Evolutionary conservation across 1,140 invertebrate species (phyloP), one percentile per base, ranked within the genome.

Genomic region (Littorina saxatilis): DNA sequence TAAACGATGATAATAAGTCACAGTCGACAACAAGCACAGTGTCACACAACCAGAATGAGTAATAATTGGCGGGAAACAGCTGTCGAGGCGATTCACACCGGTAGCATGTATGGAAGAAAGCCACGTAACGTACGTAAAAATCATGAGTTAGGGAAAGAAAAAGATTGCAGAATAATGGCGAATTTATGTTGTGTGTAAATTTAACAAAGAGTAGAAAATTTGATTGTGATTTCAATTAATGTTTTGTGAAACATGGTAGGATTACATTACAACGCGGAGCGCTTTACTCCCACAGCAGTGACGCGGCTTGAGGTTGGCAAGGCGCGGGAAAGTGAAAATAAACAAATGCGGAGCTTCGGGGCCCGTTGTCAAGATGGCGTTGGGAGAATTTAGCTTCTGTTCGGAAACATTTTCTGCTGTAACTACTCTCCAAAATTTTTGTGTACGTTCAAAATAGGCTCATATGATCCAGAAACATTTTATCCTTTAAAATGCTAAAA

Each of bases 31-130:
- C 83, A 80, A 82, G 83, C 84, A 82, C 83, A 83, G 82, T 82
- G 85, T 85, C 80, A 87, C 84, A 80, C 81, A 72, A 83, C 75
- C 77, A 88, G 84, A 90, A 88, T 89, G 89, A 87, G 89, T 89
- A 90, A 85, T 88, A 89, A 87, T 90, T 90, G 89, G 89, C 89
- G 89, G 88, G 88, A 90, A 90, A 90, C 89, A 88, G 88, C 88
- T 88, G 89, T 88, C 83, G 84, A 27, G 86, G 80, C 86, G 84
- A 89, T 89, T 89, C 88, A 89, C 86, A 81, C 81, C 82, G 63
- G 78, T 73, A 55, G 66, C 68, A 35, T 52, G 75, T 77, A 79
- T 61, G 50, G 17, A 29, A 74, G 43, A 35, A 35, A 79, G 61
- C 52, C 55, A 79, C 68, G 52, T 58, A 68, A 75, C 55, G 7